Evolutionary conservation across 2,113 vertebrate genomes (phyloP), one percentile per base, ranked within the genome.

Genomic region (Ciconia stormi): DNA sequence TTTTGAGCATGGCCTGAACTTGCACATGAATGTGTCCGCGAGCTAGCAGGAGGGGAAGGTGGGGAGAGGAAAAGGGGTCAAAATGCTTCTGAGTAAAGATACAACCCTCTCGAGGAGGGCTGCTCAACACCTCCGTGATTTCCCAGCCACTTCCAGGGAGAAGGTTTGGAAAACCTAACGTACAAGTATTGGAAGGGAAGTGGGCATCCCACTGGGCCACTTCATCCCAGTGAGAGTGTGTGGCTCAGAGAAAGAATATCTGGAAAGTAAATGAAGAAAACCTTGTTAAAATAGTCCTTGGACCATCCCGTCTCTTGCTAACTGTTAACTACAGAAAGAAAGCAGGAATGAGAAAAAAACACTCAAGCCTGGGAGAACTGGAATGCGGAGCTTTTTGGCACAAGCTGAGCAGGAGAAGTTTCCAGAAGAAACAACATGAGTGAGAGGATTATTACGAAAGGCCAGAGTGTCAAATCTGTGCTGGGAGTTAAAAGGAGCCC

Each of bases 401-500:
- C 67, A 76, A 58, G 32, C 53, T 7, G 58, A 83, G 61, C 55
- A 62, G 50, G 50, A 79, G 90, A 93, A 95, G 63, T 72, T 95
- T 96, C 96, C 94, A 95, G 94, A 94, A 96, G 93, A 69, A 95
- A 69, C 77, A 89, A 91, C 40, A 63, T 46, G 93, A 95, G 76
- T 29, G 94, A 87, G 96, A 93, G 88, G 81, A 81, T 94, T 81
- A n/a, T 93, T 77, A 71, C 63, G 13, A 87, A 94, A 96, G 96
- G 94, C 94, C 96, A 71, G 87, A 93, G 94, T 79, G 94, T 91
- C 93, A 91, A 63, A 77, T 94, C 84, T 91, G 94, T 15, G 77
- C 90, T 93, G 88, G 81, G 90, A 96, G 94, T 96, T 94, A 73
- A 96, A 95, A 96, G 93, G 88, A 93, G 82, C 96, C 90, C 84